A percentile compares a stretch with the other conserved stretches of the same genome.
Conservation (phyloP, 2,797 vertebrate species). For the Artibeus lituratus region DNA sequence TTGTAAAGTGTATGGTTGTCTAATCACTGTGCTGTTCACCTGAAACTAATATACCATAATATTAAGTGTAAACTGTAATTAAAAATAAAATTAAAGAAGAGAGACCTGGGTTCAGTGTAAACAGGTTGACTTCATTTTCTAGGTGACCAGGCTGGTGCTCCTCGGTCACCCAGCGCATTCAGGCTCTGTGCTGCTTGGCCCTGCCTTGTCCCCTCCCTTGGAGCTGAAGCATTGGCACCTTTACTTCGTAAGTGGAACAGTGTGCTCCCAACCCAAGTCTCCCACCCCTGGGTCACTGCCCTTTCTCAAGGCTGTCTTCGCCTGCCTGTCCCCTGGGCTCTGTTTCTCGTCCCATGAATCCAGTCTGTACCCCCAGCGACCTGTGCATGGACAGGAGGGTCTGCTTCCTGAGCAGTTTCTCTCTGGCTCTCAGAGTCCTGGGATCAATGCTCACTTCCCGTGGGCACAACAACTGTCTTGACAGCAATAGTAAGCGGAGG, state of each 20-base stretch:
- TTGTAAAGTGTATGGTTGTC: background rate
- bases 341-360: rapidly evolving
- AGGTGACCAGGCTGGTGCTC: background rate
- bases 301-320: background rate
- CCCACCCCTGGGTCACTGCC: too few relatives aligned
- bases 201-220: background rate
- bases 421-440: background rate
- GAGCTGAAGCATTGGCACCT: background rate
- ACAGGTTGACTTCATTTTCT: background rate
- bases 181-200: background rate
- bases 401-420: background rate
- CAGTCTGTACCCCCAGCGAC: too few relatives aligned
- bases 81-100: background rate
- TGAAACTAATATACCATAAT: background rate
- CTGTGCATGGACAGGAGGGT: background rate
- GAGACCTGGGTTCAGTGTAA: background rate
- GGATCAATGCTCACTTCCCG: background rate
- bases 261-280: background rate
- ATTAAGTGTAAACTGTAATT: background rate
- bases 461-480: background rate
- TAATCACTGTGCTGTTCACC: background rate
- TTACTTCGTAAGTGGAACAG: background rate
- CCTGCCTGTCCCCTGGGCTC: background rate
- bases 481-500: background rate
- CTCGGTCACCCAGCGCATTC: background rate